These are phyloP conservation scores for Pelodiscus sinensis DNA, from an alignment of 2,113 vertebrate species.

Conservation along the genomic window DNA sequence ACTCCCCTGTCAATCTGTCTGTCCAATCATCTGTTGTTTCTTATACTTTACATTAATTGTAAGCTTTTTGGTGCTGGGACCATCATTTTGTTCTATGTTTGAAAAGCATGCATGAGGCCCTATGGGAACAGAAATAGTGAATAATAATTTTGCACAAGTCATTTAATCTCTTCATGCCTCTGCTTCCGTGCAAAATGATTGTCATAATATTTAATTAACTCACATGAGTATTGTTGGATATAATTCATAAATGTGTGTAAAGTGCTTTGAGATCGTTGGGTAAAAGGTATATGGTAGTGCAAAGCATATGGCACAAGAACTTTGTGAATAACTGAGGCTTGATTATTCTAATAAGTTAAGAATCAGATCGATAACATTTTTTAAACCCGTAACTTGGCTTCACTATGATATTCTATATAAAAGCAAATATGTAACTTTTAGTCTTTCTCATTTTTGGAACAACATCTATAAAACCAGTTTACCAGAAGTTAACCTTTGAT, in stretches of 20 bases:
- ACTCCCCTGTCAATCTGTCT: too few species aligned
- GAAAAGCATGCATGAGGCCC: not conserved
- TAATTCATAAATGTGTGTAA: not conserved
- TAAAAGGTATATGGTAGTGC: not conserved
- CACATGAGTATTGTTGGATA: not conserved
- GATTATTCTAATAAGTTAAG: not conserved
- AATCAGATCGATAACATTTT: not conserved
- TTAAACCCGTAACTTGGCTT: not conserved
- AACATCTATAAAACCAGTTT: not conserved
- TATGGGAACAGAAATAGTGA: not conserved
- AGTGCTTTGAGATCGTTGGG: not conserved
- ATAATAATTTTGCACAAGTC: not conserved
- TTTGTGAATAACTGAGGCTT: too few species aligned
- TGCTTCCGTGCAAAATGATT: not conserved
- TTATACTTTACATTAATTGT: not conserved
- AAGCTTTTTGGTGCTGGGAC: not conserved
- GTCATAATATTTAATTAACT: not conserved
- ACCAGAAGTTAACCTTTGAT: not conserved
- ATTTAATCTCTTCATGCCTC: not conserved
- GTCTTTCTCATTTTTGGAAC: not conserved
- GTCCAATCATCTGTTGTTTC: not conserved
- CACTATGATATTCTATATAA: not conserved
- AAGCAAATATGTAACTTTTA: not conserved
- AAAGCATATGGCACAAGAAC: not conserved
- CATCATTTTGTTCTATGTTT: not conserved